Conservation (phyloP, 2,113 vertebrate genomes). For the Ammodytes marinus region DNA sequence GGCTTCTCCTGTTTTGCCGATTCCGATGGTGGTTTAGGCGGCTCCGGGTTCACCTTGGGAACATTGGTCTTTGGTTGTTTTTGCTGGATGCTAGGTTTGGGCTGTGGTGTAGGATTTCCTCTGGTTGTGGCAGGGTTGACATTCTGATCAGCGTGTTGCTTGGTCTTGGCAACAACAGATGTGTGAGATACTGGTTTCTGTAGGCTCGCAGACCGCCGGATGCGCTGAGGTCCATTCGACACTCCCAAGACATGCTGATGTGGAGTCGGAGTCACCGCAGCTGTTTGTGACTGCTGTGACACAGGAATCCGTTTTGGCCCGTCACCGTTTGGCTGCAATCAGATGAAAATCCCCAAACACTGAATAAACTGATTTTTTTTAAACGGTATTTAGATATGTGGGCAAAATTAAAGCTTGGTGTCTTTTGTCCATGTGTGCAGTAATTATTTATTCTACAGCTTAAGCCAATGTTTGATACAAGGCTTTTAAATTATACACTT, state of each 20-base stretch:
- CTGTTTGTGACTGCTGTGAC: conserved; percentile 80
- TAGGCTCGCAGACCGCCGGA: conserved; percentile 76
- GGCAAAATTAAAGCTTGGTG: no score
- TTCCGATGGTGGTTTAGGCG: conserved; percentile 35
- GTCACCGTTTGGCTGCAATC: conserved; percentile 76
- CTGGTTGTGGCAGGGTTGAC: conserved; percentile 49
- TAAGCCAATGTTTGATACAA: no score
- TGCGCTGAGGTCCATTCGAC: conserved; percentile 87
- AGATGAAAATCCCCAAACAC: background rate
- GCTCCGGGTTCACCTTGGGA: conserved; percentile 64
- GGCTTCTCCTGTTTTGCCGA: conserved; percentile 74
- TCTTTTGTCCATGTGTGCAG: background rate
- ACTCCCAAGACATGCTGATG: conserved; percentile 84
- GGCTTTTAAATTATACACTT: no score
- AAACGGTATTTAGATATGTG: no score
- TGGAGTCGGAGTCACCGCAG: conserved; percentile 55
- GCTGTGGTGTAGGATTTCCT: conserved; percentile 46
- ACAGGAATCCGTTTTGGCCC: conserved; percentile 88
- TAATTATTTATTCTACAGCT: no score
- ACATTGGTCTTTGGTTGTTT: conserved; percentile 33
- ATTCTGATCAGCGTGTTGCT: conserved; percentile 65
- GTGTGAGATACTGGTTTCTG: conserved; percentile 63
- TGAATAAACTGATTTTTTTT: background rate
- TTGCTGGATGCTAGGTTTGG: conserved; percentile 45
- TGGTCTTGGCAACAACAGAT: conserved; percentile 51